phyloP scores from a whole-genome alignment of 2,113 vertebrate genomes.

The Gnathonemus longibarbis region DNA sequence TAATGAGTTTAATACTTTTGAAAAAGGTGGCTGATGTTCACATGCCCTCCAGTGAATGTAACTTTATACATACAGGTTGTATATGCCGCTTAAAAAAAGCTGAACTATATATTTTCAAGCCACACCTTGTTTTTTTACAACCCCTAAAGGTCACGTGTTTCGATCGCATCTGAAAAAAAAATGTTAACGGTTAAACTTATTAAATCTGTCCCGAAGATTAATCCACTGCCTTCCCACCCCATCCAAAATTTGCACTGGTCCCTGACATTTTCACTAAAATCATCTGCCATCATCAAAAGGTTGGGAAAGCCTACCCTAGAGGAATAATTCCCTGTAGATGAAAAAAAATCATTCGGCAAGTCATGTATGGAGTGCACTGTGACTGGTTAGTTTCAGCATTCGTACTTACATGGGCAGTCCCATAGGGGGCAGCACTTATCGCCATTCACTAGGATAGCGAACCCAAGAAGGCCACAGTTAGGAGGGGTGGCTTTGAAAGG shows the following conservation, averaged over 20 bases:
- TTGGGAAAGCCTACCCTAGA: not conserved
- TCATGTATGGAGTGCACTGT: not conserved
- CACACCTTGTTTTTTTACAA: not conserved
- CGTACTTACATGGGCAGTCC: conserved; percentile 89
- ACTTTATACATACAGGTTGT: not conserved
- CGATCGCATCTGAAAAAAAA: not conserved
- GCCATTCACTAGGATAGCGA: conserved; percentile 75
- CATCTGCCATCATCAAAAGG: not conserved
- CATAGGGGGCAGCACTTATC: conserved; percentile 91
- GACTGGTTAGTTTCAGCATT: not conserved
- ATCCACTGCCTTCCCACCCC: not conserved
- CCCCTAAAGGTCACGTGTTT: not conserved
- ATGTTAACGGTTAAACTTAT: not conserved
- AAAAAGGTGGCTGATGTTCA: not conserved
- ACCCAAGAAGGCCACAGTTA: conserved; percentile 84
- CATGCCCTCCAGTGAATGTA: not conserved
- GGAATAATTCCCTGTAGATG: not conserved
- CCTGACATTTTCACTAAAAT: not conserved
- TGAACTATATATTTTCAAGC: not conserved
- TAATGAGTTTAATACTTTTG: not conserved
- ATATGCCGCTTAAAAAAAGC: not conserved
- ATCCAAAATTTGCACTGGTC: not conserved
- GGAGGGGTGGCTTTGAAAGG: conserved; percentile 67
- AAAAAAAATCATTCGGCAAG: not conserved
- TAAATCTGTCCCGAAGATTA: not conserved